Conservation (phyloP, 92 coral and sea anemone species). For the Epizoanthus fatuus region DNA sequence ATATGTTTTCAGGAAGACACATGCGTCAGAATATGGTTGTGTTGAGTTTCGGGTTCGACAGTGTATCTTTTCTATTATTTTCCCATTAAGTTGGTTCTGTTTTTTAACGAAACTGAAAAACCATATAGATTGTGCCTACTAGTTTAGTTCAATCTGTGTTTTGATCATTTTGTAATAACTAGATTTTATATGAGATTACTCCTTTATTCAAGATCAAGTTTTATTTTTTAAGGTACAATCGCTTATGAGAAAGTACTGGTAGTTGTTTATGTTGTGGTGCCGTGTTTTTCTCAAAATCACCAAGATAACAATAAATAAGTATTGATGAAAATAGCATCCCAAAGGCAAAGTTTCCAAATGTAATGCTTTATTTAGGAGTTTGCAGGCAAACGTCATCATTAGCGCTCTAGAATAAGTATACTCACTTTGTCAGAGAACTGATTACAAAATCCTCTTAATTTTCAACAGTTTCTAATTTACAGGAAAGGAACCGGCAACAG, state of each 20-base stretch:
- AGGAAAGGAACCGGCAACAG: not conserved
- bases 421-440: not conserved
- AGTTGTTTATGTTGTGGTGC: not conserved
- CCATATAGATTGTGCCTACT: not conserved
- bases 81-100: not conserved
- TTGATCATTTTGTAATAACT: not conserved
- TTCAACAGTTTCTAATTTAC: slow-evolving; percentile 1
- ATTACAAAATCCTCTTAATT: not conserved
- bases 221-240: not conserved
- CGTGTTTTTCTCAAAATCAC: not conserved
- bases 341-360: not conserved
- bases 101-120: not conserved
- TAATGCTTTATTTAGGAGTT: not conserved
- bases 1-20: not conserved
- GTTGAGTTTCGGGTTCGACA: not conserved
- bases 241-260: not conserved
- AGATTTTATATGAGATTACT: not conserved
- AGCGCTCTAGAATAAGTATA: not conserved
- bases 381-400: not conserved
- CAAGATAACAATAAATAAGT: not conserved
- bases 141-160: not conserved
- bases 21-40: not conserved
- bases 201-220: not conserved
- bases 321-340: not conserved
- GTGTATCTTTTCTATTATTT: not conserved